Percentiles rank a stretch among this genome's conserved stretches.
phyloP scores from a whole-genome alignment of 2,888 invertebrate species.

The Dromius quadrimaculatus region DNA sequence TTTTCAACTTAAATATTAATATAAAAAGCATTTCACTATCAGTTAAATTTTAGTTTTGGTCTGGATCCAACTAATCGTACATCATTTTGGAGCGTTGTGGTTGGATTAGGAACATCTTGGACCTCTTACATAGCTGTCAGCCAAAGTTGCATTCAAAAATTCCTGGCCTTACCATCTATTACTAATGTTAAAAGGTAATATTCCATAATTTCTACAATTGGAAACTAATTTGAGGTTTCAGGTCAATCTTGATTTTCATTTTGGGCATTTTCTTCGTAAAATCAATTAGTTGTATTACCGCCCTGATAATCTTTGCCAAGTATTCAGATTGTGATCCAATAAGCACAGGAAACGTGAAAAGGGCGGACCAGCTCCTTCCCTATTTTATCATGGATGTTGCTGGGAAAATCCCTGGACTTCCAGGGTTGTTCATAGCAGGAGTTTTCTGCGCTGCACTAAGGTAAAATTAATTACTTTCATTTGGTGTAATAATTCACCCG shows the following conservation, averaged over 20 bases:
- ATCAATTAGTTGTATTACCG: constrained; percentile 70
- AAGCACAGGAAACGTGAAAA: constrained; percentile 69
- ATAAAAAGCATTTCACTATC: not conserved
- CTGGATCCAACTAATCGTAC: constrained; percentile 72
- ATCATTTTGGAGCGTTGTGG: constrained; percentile 72
- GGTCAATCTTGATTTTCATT: constrained; percentile 54
- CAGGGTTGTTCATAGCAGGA: constrained; percentile 81
- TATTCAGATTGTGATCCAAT: constrained; percentile 76
- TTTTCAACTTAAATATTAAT: not conserved
- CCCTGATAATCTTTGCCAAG: constrained; percentile 73
- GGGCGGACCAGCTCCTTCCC: constrained; percentile 72
- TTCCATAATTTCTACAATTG: not conserved
- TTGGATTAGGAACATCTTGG: constrained; percentile 69
- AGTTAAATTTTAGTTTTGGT: constrained; percentile 68
- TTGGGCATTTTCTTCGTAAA: constrained; percentile 71
- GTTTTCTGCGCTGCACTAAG: constrained; percentile 78
- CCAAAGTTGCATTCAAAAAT: constrained; percentile 68
- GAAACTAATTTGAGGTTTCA: constrained; percentile 19
- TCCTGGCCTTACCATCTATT: constrained; percentile 67
- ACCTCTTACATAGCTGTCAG: constrained; percentile 39
- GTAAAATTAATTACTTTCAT: constrained; percentile 59
- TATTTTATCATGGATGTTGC: constrained; percentile 78
- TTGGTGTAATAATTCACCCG: not conserved
- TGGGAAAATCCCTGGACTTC: constrained; percentile 74
- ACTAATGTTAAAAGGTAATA: constrained; percentile 33